phyloP scores from a whole-genome alignment of 2,888 invertebrate genomes.

The Xestia sexstrigata region DNA sequence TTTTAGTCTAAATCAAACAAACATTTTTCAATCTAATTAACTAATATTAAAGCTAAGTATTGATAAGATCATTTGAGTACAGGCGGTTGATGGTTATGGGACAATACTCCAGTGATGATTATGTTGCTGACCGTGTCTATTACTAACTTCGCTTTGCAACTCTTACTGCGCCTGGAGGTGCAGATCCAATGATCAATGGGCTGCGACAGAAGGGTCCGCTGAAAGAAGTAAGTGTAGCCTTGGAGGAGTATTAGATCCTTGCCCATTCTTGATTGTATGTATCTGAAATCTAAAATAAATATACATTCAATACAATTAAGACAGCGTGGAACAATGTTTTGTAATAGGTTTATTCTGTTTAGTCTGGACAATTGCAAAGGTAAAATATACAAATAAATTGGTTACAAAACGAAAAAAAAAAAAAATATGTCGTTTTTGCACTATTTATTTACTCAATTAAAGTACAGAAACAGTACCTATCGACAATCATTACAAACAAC shows the following conservation, averaged over 20 bases:
- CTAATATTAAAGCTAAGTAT: background rate
- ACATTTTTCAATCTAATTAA: background rate
- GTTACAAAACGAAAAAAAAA: too few relatives aligned
- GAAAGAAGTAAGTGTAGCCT: slow-evolving; percentile 39
- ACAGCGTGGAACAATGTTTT: background rate
- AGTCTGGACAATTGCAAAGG: too few relatives aligned
- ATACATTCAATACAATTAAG: background rate
- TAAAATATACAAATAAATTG: too few relatives aligned
- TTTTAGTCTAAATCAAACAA: background rate
- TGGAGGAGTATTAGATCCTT: slow-evolving; percentile 26
- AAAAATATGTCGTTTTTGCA: too few relatives aligned
- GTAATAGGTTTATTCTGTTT: too few relatives aligned
- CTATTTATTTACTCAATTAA: too few relatives aligned
- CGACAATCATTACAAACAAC: too few relatives aligned
- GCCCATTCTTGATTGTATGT: slow-evolving; percentile 29
- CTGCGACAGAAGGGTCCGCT: slow-evolving; percentile 1
- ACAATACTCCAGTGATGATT: background rate
- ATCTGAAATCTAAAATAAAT: slow-evolving; percentile 12
- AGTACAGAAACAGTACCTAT: too few relatives aligned
- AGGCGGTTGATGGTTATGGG: slow-evolving; percentile 26
- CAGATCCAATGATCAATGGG: slow-evolving; percentile 38
- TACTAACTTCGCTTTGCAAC: slow-evolving; percentile 33
- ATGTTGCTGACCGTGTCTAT: background rate
- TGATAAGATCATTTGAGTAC: background rate
- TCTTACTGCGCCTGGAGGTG: slow-evolving; percentile 41